Evolutionary conservation across 1,140 invertebrate species (phyloP), one percentile per base, ranked within the genome.

Genomic region (Streblospio benedicti): DNA sequence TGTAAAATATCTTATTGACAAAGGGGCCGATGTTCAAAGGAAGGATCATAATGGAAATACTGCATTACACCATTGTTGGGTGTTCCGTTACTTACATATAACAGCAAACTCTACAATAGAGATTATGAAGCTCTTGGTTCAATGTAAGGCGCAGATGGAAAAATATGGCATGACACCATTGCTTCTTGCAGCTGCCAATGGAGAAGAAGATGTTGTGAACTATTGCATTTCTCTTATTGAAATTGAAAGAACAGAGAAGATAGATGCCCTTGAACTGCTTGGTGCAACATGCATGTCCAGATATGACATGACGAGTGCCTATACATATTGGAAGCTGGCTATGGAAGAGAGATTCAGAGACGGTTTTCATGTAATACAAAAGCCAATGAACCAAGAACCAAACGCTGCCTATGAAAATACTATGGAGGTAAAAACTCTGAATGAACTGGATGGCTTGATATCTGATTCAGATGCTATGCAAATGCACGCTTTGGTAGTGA

Each of bases 271-370:
- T 35, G 93, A 97, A 77, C 80, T 97, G 31, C 79, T 97, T 3
- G 93, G 93, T n/a, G 90, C 93, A 2, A 96, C 93, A 0, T 95
- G 87, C 78, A 91, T 96, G 16, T 93, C 97, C 74, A 94, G 94
- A 74, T 89, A 91, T 75, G 92, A 97, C 76, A 92, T 96, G 86
- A 83, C 91, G 33, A 88, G 88, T 4, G 93, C 91, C 0, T 78
- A 93, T 18, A 83, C 86, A 61, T 81, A 90, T 55, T 97, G 93
- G 93, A 90, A 88, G 71, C 81, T 86, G 67, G 91, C 92, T 1
- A 88, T 96, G 84, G 83, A 87, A 51, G 84, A 90, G 67, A 86
- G 89, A 85, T 88, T 68, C 55, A 59, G 62, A 25, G 56, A 65
- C 32, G 54, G 57, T 31, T 68, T 70, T 61, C 65, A 69, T 31